phyloP scores from a whole-genome alignment of 2,113 vertebrate species.

The Zingel zingel region DNA sequence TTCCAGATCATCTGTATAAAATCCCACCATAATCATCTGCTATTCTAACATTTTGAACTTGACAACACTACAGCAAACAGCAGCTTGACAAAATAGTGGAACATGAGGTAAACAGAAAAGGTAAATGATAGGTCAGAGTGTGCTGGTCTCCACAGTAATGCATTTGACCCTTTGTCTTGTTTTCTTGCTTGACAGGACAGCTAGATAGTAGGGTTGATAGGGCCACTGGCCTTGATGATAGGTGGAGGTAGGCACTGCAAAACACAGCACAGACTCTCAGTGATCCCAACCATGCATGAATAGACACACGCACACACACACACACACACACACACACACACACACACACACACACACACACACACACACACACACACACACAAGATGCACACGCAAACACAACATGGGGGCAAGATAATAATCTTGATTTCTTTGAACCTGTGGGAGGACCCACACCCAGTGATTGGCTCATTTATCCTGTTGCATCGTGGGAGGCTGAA shows the following conservation, averaged over 20 bases:
- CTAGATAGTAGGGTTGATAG: constrained; percentile 24
- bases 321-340: neutral
- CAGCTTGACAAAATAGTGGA: neutral
- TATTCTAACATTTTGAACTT: neutral
- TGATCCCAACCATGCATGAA: constrained; percentile 41
- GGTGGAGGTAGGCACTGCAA: constrained; percentile 21
- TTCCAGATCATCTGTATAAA: neutral
- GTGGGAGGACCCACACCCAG: constrained; percentile 34
- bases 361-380: neutral
- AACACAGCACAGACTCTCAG: constrained; percentile 36
- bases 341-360: neutral
- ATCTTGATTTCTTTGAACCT: constrained; percentile 46
- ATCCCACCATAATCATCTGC: neutral
- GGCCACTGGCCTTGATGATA: constrained; percentile 36
- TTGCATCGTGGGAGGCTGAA: constrained; percentile 46
- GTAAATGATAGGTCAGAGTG: constrained; percentile 35
- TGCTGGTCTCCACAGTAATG: constrained; percentile 18
- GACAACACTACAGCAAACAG: neutral
- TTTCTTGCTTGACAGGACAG: constrained; percentile 54
- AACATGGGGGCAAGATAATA: constrained; percentile 46
- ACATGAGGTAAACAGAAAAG: constrained; percentile 6
- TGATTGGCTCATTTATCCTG: constrained; percentile 62
- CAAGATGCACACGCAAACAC: neutral
- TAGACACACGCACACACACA: neutral
- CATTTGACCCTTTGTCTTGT: constrained; percentile 42